Percentiles rank a stretch among this genome's conserved stretches.
phyloP scores from a whole-genome alignment of 2,888 invertebrate genomes.

The Ornithoptera alexandrae region DNA sequence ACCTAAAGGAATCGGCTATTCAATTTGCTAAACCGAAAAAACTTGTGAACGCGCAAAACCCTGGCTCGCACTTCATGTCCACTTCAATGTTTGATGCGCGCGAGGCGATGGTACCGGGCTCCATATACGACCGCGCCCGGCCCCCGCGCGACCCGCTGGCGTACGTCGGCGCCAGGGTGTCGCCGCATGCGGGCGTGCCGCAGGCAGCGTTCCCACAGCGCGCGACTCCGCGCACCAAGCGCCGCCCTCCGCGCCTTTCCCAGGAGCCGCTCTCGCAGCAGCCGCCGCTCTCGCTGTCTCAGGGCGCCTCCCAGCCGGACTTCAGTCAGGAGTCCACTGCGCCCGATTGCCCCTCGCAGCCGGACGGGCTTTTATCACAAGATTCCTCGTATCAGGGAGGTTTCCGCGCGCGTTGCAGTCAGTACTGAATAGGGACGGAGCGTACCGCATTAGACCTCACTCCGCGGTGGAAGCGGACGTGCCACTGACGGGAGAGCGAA shows the following conservation, averaged over 20 bases:
- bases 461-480: constrained; percentile 46
- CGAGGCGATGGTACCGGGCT: constrained; percentile 96
- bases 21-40: constrained; percentile 99
- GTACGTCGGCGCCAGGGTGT: constrained; percentile 92
- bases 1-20: constrained; percentile 97
- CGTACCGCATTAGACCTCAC: constrained; percentile 80
- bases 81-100: constrained; percentile 98
- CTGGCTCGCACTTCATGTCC: constrained; percentile 98
- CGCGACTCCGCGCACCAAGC: constrained; percentile 80
- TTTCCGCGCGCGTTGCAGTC: constrained; percentile 84
- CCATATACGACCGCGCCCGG: constrained; percentile 92
- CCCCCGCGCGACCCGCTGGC: constrained; percentile 94
- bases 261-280: constrained; percentile 89
- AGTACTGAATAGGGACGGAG: constrained; percentile 89
- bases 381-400: constrained; percentile 92
- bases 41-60: constrained; percentile 95
- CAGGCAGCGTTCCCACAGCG: constrained; percentile 96
- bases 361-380: constrained; percentile 96
- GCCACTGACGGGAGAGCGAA: constrained; percentile 49
- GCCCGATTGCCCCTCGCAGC: constrained; percentile 94
- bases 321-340: constrained; percentile 90
- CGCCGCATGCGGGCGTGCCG: constrained; percentile 91
- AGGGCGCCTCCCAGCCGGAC: constrained; percentile 86
- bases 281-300: constrained; percentile 85
- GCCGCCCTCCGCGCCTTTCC: constrained; percentile 73